These are phyloP conservation scores for Drosophila anceps DNA, from an alignment of 2,888 invertebrate species.

Conservation along the genomic window DNA sequence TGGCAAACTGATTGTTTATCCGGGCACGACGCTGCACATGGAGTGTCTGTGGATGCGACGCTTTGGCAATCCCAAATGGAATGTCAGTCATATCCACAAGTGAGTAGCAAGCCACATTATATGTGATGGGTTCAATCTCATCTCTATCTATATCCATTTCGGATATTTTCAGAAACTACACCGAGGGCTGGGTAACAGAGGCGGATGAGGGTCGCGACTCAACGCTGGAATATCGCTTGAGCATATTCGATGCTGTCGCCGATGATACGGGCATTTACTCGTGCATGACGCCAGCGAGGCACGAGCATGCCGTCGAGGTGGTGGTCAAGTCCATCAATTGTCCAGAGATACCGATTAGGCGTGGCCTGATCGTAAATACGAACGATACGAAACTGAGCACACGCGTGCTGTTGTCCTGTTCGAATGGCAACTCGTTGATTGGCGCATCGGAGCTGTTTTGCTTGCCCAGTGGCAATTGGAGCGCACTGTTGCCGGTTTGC, in stretches of 20 bases:
- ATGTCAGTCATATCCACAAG: slow-evolving; percentile 89
- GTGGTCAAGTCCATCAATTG: slow-evolving; percentile 93
- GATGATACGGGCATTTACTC: slow-evolving; percentile 94
- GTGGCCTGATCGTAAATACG: slow-evolving; percentile 90
- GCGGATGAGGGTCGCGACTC: slow-evolving; percentile 91
- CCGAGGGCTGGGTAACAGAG: slow-evolving; percentile 92
- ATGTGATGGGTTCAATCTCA: neutral
- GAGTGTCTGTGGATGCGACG: slow-evolving; percentile 95
- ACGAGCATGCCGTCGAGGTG: slow-evolving; percentile 92
- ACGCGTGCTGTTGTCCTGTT: slow-evolving; percentile 90
- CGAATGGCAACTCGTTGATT: slow-evolving; percentile 92
- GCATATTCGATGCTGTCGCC: slow-evolving; percentile 91
- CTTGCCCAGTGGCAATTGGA: slow-evolving; percentile 95
- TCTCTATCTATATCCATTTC: neutral
- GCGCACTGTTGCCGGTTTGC: slow-evolving; percentile 92
- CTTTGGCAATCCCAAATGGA: slow-evolving; percentile 95
- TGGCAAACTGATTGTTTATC: slow-evolving; percentile 93
- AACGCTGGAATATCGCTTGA: slow-evolving; percentile 92
- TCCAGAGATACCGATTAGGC: slow-evolving; percentile 89
- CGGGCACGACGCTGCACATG: slow-evolving; percentile 94
- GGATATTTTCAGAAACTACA: slow-evolving; percentile 87
- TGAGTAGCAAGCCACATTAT: slow-evolving; percentile 49
- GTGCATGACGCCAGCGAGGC: slow-evolving; percentile 94
- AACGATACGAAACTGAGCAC: slow-evolving; percentile 91
- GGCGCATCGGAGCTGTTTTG: slow-evolving; percentile 91